Evolutionary conservation across 2,888 invertebrate species (phyloP).

Genomic region (Chrysomela aeneicollis): DNA sequence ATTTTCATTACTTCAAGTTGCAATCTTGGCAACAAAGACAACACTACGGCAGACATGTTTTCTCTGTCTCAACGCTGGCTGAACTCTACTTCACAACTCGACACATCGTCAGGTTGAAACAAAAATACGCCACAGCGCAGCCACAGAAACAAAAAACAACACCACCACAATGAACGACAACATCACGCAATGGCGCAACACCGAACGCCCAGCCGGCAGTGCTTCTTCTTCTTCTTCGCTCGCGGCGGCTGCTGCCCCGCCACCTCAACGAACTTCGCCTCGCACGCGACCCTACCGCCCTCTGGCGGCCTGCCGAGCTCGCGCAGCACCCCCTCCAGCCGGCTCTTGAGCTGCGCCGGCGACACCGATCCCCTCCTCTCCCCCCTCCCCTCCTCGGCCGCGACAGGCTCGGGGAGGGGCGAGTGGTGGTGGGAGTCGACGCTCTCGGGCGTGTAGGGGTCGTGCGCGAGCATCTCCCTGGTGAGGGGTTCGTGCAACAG

Average conservation of each 20-base stretch:
- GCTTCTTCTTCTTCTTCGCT: background rate
- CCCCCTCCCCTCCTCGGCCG: constrained; percentile 46
- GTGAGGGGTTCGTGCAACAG: constrained; percentile 65
- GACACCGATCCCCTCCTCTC: constrained; percentile 63
- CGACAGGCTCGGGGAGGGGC: constrained; percentile 59
- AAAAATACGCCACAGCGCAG: too few relatives aligned
- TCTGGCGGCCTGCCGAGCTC: constrained; percentile 46
- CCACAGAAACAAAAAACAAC: constrained; percentile 31
- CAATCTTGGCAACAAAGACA: too few relatives aligned
- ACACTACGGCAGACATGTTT: too few relatives aligned
- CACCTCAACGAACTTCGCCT: too few relatives aligned
- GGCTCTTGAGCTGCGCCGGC: constrained; percentile 70
- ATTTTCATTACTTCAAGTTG: too few relatives aligned
- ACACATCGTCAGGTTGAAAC: too few relatives aligned
- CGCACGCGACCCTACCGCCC: too few relatives aligned
- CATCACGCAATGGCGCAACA: constrained; percentile 47
- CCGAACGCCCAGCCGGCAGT: constrained; percentile 23
- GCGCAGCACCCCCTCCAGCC: constrained; percentile 64
- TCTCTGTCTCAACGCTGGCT: too few relatives aligned
- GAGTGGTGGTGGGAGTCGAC: constrained; percentile 78
- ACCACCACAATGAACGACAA: constrained; percentile 33
- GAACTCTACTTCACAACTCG: too few relatives aligned
- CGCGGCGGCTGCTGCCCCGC: too few relatives aligned
- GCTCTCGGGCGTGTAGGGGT: constrained; percentile 86
- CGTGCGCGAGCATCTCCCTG: constrained; percentile 63